Base-by-base conservation (phyloP, 2,797 vertebrate genomes). In the Staurois parvus region DNA sequence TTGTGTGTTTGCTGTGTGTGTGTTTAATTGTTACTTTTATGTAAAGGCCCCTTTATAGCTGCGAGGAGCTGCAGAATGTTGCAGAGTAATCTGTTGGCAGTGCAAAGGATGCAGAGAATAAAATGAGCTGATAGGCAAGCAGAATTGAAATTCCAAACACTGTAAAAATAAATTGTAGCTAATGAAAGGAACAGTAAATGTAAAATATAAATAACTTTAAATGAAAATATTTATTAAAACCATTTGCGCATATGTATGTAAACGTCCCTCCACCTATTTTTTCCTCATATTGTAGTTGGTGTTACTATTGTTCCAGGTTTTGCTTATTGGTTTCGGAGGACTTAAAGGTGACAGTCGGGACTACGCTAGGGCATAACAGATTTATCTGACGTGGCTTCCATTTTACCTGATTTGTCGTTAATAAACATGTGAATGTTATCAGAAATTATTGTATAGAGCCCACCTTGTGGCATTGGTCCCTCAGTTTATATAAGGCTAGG, bases 11-110 rank as follows among this genome's bases (percentile, higher is more conserved):
- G 21, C 64, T 29, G 69, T 64, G 79, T 72, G 59, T 70, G 34
- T 81, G 62, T 86, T 86, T 77, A 77, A 76, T 76, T 82, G 66
- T 69, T 77, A 34, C 79, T 81, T 73, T 76, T 77, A 77, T 82
- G 72, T 29, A 8, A 62, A 76, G 67, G 42, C 79, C 79, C 70
- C 72, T 76, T 81, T 76, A 81, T 68, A 69, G 78, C 84, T 85
- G 84, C n/a, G 42, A 72, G 66, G 42, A 32, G n/a, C 32, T 76
- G 84, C 73, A 72, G 84, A 40, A 77, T 67, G 76, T 77, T 62
- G 66, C 79, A 29, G 13, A 74, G 59, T 73, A 86, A 72, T 76
- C 72, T 76, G 84, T 56, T 79, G 76, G 67, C 32, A 48, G 28
- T 21, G 12, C 42, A 64, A 56, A 12, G 42, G 29, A 48, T 52